Evolutionary conservation across 2,888 invertebrate genomes (phyloP).

Genomic region (Acheta domesticus): DNA sequence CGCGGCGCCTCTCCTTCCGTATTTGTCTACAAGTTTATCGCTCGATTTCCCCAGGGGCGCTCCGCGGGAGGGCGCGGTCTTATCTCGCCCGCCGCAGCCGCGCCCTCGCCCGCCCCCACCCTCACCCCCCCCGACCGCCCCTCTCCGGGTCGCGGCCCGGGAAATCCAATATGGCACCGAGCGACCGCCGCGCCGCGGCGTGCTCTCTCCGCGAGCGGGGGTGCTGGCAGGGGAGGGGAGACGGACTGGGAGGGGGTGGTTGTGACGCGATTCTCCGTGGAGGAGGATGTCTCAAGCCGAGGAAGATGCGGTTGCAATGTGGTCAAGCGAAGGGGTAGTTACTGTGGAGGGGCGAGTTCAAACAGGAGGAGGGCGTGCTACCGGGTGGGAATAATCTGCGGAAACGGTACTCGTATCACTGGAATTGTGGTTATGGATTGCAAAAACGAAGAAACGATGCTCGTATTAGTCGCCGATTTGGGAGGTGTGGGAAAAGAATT

Average conservation of each 20-base stretch:
- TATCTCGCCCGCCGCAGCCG: slow-evolving; percentile 4
- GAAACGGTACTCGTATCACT: no score
- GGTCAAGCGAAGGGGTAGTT: no score
- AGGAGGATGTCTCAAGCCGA: no score
- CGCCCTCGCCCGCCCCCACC: neutral
- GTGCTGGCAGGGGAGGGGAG: neutral
- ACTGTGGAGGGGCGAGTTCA: no score
- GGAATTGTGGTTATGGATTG: no score
- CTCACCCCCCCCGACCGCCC: neutral
- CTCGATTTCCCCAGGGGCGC: neutral
- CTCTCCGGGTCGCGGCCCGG: neutral
- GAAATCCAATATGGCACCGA: neutral
- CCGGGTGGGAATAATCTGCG: no score
- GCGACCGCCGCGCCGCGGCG: neutral
- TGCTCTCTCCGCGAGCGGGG: neutral
- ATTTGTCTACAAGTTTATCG: neutral
- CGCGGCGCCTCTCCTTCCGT: neutral
- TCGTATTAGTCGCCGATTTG: no score
- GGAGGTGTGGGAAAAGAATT: no score
- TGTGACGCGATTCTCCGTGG: no score
- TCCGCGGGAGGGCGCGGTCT: neutral
- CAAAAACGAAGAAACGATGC: no score
- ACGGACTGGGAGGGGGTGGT: neutral
- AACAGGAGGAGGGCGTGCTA: no score
- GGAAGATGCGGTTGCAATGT: no score